Percentiles rank a stretch among this genome's conserved stretches.
phyloP scores from a whole-genome alignment of 2,797 vertebrate genomes.

The Argyrosomus regius region DNA sequence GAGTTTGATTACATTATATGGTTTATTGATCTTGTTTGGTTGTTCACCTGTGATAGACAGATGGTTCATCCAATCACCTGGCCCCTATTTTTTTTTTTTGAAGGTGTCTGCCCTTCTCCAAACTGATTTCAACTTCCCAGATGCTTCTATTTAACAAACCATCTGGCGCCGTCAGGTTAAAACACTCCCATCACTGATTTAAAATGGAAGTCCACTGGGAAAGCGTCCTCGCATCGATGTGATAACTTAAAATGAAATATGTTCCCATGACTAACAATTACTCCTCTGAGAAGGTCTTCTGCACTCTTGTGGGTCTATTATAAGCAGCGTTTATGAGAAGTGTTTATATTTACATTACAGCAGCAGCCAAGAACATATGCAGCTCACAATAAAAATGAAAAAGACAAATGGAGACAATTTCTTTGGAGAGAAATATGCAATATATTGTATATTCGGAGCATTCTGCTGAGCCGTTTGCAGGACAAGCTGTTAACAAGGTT shows the following conservation, averaged over 20 bases:
- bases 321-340: not conserved
- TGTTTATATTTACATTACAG: conserved; percentile 34
- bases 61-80: too few species aligned
- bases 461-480: conserved; percentile 11
- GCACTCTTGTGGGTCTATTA: not conserved
- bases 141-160: too few species aligned
- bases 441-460: not conserved
- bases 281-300: not conserved
- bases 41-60: too few species aligned
- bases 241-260: too few species aligned
- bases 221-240: not conserved
- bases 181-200: conserved; percentile 1
- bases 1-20: too few species aligned
- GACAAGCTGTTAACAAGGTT: conserved; percentile 46
- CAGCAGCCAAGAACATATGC: conserved; percentile 5
- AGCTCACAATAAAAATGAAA: not conserved
- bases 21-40: too few species aligned
- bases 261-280: too few species aligned
- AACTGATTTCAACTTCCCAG: too few species aligned
- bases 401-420: not conserved
- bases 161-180: too few species aligned
- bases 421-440: conserved; percentile 18
- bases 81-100: too few species aligned
- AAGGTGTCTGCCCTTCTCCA: too few species aligned
- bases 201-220: not conserved